phyloP scores from a whole-genome alignment of 2,113 vertebrate genomes.

The Xenopus laevis region DNA sequence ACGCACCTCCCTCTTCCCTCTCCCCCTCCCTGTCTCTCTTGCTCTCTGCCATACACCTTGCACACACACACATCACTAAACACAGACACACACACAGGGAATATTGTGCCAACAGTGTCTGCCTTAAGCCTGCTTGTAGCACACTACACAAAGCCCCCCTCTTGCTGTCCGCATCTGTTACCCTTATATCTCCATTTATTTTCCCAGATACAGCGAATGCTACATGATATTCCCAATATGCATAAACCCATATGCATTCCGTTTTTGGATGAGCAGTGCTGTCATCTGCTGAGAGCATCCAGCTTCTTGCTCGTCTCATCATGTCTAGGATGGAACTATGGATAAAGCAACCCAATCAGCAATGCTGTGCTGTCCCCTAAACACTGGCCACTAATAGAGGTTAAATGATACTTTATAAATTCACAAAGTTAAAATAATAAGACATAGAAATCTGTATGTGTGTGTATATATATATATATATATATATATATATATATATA shows the following conservation, averaged over 20 bases:
- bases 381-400: background rate
- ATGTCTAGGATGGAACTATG: background rate
- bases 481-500: too few relatives aligned
- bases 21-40: conserved; percentile 32
- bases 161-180: background rate
- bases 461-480: too few relatives aligned
- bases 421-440: background rate
- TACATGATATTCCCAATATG: background rate
- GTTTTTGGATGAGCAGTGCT: background rate
- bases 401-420: background rate
- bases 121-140: background rate
- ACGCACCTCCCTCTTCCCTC: conserved; percentile 40
- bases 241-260: background rate
- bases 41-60: conserved; percentile 38
- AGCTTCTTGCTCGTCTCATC: background rate
- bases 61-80: conserved; percentile 30
- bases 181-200: background rate
- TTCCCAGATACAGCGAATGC: background rate
- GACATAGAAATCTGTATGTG: background rate
- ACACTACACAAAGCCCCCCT: background rate
- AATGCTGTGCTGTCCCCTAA: too few relatives aligned
- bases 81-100: conserved; percentile 8
- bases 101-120: background rate
- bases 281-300: background rate
- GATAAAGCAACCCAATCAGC: background rate